Base-by-base conservation (phyloP, 1,140 invertebrate genomes). In the Alviniconcha marisindica region DNA sequence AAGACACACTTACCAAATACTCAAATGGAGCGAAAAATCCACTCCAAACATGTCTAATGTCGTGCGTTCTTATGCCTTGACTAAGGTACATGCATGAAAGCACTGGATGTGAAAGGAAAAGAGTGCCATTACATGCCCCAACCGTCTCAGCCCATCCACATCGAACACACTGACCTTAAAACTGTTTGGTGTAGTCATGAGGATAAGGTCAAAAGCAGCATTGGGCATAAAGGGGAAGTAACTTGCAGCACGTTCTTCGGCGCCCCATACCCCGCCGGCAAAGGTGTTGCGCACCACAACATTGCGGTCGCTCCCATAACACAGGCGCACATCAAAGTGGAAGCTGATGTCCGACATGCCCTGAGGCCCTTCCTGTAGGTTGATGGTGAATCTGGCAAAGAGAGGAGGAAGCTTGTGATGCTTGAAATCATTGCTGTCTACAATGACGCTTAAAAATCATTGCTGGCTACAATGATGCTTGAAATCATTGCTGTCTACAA, bases 221-320 rank as follows among this genome's bases (percentile, higher is more conserved):
- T 96, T 96, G 10, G 95, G 94, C 56, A 93, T 92, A 82, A 98
- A 94, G 2, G 95, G 95, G 87, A 96, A 94, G 77, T 82, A 86
- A 31, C 92, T 94, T 18, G 95, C 95, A 83, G 95, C 94, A 86
- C 95, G 94, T 87, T 97, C 96, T 93, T 97, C 96, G 5, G 94
- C 90, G 28, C 95, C 95, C 96, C 96, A 97, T 85, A 94, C 94
- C 0, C 95, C 95, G 86, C 95, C 94, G 80, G 94, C 93, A 93
- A 95, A 95, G 33, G 95, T 94, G 91, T 97, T 97, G 14, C 96
- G 93, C 3, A 98, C 96, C 15, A 97, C 87, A 18, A 89, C 87
- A 36, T 92, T 91, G 10, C 84, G 77, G 60, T 63, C 54, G 48
- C 74, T 48, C 1, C 82, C 85, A 73, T 77, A 84, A 7, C 84